phyloP scores from a whole-genome alignment of 2,113 vertebrate species.

The Chascanopsetta lugubris region DNA sequence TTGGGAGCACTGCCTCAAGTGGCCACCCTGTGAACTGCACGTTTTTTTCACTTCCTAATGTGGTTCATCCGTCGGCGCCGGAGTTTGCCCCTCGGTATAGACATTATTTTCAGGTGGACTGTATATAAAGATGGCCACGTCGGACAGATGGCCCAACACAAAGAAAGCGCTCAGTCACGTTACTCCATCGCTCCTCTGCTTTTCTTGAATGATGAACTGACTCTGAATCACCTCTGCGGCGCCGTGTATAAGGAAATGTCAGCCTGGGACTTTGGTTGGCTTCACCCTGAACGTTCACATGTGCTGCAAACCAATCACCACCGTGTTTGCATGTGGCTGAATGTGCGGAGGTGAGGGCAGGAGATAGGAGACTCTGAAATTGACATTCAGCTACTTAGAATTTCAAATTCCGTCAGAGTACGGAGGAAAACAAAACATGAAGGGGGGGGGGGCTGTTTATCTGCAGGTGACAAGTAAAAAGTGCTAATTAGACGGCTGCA shows the following conservation, averaged over 20 bases:
- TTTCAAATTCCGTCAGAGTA: slow-evolving; percentile 72
- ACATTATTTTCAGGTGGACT: no score
- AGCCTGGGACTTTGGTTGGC: slow-evolving; percentile 6
- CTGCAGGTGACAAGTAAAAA: slow-evolving; percentile 77
- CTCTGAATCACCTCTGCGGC: slow-evolving; percentile 6
- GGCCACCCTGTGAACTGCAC: no score
- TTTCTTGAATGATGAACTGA: slow-evolving; percentile 30
- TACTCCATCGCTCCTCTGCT: background rate
- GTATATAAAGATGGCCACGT: slow-evolving; percentile 31
- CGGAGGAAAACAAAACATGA: slow-evolving; percentile 5
- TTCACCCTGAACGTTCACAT: slow-evolving; percentile 22
- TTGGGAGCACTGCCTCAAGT: no score
- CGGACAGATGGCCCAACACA: slow-evolving; percentile 32
- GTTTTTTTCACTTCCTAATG: no score
- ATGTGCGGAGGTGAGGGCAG: slow-evolving; percentile 5
- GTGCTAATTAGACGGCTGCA: slow-evolving; percentile 72
- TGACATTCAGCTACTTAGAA: slow-evolving; percentile 63
- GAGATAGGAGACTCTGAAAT: slow-evolving; percentile 40
- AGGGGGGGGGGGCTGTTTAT: slow-evolving; percentile 65
- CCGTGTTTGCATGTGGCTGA: slow-evolving; percentile 10
- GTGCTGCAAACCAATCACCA: slow-evolving; percentile 29
- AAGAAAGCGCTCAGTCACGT: slow-evolving; percentile 40
- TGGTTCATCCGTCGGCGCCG: no score
- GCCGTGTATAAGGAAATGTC: slow-evolving; percentile 15
- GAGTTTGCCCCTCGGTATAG: no score